Base-by-base conservation (phyloP, 2,888 invertebrate genomes). In the Aspidiotus destructor region DNA sequence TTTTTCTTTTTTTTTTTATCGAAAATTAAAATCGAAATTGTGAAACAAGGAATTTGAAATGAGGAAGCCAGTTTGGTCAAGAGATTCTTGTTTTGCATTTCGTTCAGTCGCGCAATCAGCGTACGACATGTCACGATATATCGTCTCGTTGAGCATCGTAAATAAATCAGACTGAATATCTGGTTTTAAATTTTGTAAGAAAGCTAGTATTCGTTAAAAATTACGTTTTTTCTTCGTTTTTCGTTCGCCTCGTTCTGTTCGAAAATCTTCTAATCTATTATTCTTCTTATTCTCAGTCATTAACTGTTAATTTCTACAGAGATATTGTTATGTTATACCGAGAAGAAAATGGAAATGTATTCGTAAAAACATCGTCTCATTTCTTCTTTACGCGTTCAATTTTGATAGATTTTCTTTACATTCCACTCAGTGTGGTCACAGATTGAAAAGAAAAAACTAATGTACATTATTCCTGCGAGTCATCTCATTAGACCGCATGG, bases 41-140 rank as follows among this genome's bases (percentile, higher is more conserved):
- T 55, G 44, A 57, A 64, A 64, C 63, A 63, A 63, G 63, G 63
- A 63, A 63, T 63, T 53, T 63, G 53, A 63, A 63, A 63, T 54
- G 63, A 63, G 63, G 63, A 63, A 63, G 63, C 63, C 63, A 63
- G 63, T 65, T 65, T 57, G 65, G 65, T 41, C 58, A 57, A 58
- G 28, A 57, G 57, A 48, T 57, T 65, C 58, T 65, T 65, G 65
- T 65, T 65, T 65, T 65, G 65, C 65, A 65, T 65, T 65, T 65
- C 57, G 65, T 57, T 57, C 58, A 65, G 65, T 65, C 65, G 65
- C 65, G 65, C 58, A 65, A 65, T 65, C 65, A 65, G 65, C 65
- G 65, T 65, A 65, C 57, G 65, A 65, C 65, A 65, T 65, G 65
- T 65, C 65, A 65, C 65, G 65, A 65, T 65, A 65, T 65, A 65